Base-by-base conservation (phyloP, 2,797 vertebrate genomes). In the Pyrocephalus nanus region DNA sequence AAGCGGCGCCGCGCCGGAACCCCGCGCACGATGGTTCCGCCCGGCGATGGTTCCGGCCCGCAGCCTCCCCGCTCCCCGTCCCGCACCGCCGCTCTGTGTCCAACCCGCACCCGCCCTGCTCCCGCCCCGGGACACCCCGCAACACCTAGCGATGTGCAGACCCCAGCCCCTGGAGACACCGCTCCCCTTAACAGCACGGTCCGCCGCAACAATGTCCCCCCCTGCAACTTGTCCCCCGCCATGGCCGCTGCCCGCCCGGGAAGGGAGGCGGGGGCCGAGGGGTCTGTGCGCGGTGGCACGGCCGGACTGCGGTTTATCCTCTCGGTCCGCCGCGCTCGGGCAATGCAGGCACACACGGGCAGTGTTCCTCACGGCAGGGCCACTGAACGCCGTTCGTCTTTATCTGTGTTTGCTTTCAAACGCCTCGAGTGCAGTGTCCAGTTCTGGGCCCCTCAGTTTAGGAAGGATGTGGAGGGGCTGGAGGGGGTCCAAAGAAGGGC, bases 301-400 rank as follows among this genome's bases (percentile, higher is more conserved):
- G 27, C 55, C 20, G 29, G n/a, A 0, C 21, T 14, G 3, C 5
- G 3, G 10, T 7, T 29, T 2, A 1, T 8, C 11, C 6, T 61
- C 55, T 5, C 7, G 7, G 8, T 7, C 30, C 8, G 9, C 48
- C 8, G 1, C 2, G 2, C 50, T 8, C 8, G 21, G 50, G 43
- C 66, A 4, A 0, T 13, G 0, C 5, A 2, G 2, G 3, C 26
- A 2, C 3, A 3, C 7, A 0, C 11, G 0, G 18, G 14, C 1
- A 2, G 0, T 4, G 20, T 30, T n/a, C 11, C 15, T 27, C 50
- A 7, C 26, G 4, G 29, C 3, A 0, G 13, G 4, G 27, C 2
- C 50, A 0, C 30, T 60, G 15, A 21, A 0, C 0, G 11, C n/a
- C 8, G 9, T 6, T 40, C 8, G 1, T 11, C 16, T 36, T 7